phyloP scores from a whole-genome alignment of 2,888 invertebrate genomes.

The Drosophila pseudotalamancana region DNA sequence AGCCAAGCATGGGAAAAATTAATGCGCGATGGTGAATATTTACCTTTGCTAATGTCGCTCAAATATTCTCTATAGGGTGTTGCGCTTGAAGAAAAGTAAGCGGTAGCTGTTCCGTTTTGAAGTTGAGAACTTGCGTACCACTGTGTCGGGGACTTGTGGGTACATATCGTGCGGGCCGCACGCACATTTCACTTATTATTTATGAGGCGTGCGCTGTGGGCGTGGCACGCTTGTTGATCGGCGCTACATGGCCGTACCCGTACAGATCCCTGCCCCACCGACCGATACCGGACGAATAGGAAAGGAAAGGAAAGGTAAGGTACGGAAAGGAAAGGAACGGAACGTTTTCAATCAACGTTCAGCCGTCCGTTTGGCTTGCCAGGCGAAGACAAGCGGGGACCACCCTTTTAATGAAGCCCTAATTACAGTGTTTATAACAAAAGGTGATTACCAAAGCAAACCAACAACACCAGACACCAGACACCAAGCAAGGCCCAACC shows the following conservation, averaged over 20 bases:
- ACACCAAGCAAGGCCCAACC: slow-evolving; percentile 24
- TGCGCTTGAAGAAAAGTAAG: too few species aligned
- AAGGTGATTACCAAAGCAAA: slow-evolving; percentile 82
- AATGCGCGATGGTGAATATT: too few species aligned
- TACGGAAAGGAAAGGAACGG: slow-evolving; percentile 22
- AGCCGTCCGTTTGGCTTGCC: slow-evolving; percentile 51
- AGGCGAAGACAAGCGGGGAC: slow-evolving; percentile 83
- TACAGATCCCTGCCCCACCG: neutral
- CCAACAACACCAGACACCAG: slow-evolving; percentile 62
- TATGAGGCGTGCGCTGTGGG: slow-evolving; percentile 83
- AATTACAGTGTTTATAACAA: slow-evolving; percentile 85
- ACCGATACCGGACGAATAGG: slow-evolving; percentile 13
- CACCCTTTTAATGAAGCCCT: slow-evolving; percentile 85
- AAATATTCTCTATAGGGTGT: too few species aligned
- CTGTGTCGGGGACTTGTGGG: slow-evolving; percentile 33
- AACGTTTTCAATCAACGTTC: slow-evolving; percentile 74
- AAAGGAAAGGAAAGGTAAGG: too few species aligned
- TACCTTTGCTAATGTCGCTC: too few species aligned
- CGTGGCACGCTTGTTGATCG: slow-evolving; percentile 82
- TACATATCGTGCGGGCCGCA: slow-evolving; percentile 46
- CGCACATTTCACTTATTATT: slow-evolving; percentile 80
- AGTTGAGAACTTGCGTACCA: slow-evolving; percentile 28
- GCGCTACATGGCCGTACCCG: slow-evolving; percentile 63
- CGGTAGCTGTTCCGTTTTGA: too few species aligned
- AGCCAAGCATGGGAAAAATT: neutral